Conservation (phyloP, 2,888 invertebrate species). For the Cheilosia urbana region DNA sequence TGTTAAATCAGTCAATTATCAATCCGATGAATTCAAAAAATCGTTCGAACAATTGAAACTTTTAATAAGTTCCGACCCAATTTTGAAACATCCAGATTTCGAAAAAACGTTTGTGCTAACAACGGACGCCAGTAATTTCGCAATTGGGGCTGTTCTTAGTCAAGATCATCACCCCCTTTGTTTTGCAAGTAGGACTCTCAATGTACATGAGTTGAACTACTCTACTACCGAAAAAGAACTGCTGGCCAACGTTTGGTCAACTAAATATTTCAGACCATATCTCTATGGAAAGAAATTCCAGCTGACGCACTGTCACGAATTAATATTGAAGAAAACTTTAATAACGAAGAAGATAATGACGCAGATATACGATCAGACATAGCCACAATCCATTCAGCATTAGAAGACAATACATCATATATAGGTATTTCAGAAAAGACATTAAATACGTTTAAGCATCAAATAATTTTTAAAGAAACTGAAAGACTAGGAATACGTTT, state of each 20-base stretch:
- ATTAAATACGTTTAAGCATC: slow-evolving; percentile 24
- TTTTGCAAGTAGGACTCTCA: no score
- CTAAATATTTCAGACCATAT: slow-evolving; percentile 15
- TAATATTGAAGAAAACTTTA: slow-evolving; percentile 23
- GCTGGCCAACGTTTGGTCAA: slow-evolving; percentile 59
- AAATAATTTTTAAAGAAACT: slow-evolving; percentile 29
- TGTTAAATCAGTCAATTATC: no score
- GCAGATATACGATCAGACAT: slow-evolving; percentile 17
- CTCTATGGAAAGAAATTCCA: slow-evolving; percentile 56
- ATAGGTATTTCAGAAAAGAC: slow-evolving; percentile 16
- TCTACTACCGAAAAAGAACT: slow-evolving; percentile 21
- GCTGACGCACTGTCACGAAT: slow-evolving; percentile 47
- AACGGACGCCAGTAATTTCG: slow-evolving; percentile 68
- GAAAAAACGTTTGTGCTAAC: slow-evolving; percentile 60
- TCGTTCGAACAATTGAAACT: no score
- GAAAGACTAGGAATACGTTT: slow-evolving; percentile 10
- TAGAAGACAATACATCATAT: slow-evolving; percentile 21
- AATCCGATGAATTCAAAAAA: no score
- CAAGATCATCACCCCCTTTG: slow-evolving; percentile 40
- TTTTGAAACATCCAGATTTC: slow-evolving; percentile 34
- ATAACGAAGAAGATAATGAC: slow-evolving; percentile 16
- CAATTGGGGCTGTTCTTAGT: slow-evolving; percentile 68
- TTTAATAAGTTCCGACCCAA: no score
- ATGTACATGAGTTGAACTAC: no score
- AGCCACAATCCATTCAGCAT: slow-evolving; percentile 39